Evolutionary conservation across 2,888 invertebrate species (phyloP), one percentile per base, ranked within the genome.

Genomic region (Philereme vetulata): DNA sequence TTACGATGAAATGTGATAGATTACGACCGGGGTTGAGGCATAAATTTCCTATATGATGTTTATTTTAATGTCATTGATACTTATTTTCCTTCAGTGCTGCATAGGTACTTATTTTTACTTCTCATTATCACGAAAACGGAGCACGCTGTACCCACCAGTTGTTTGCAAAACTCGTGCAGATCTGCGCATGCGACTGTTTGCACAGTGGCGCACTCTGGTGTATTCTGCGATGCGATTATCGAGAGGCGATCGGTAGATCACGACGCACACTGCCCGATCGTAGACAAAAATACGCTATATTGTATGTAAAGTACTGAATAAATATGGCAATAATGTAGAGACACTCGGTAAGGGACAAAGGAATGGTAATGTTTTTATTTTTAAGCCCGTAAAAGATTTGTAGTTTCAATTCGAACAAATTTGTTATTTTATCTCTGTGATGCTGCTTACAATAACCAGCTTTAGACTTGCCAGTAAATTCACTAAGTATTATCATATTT

Each of bases 221-320:
- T 44, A 50, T 51, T 56, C 50, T 43, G 32, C 35, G 72, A 71
- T 75, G 73, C 80, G 82, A 84, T 86, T 84, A 85, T 80, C 79
- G 76, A 75, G 72, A 72, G 72, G 73, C 79, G 68, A 81, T 77
- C 80, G 78, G 74, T 77, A 76, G 78, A 81, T 84, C 83, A 84
- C 82, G 81, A 75, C 59, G 64, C 65, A 46, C 64, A 60, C 56
- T 44, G 60, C 38, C 51, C 50, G 62, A 62, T 64, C 67, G 59
- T 49, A 63, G 53, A 62, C 69, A 60, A 73, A 70, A 61, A 67
- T 67, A 64, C 67, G 61, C 65, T 62, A 64, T 67, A 69, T 69
- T 69, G 67, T 68, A 68, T 70, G 68, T 68, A 67, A 70, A 67
- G 62, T 63, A 53, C 54, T 51, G 65, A 55, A 57, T 64, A 64